Base-by-base conservation (phyloP, 2,797 vertebrate species). In the Diplodus puntazzo region DNA sequence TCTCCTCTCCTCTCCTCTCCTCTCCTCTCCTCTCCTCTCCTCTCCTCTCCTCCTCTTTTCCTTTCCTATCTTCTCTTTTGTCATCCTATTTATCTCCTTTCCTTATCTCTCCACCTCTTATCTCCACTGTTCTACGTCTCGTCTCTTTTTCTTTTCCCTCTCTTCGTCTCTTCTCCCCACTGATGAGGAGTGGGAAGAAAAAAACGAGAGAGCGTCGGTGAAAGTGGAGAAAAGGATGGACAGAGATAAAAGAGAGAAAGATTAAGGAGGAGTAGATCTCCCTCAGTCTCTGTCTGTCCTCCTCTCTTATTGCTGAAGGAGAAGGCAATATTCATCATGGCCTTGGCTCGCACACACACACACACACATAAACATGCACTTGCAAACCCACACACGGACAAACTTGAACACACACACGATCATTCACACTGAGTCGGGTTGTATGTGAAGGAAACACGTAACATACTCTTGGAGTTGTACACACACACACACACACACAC, bases 261-360 rank as follows among this genome's bases (percentile, higher is more conserved):
- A 80, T 80, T 60, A 81, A 86, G 77, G 69, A 84, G 77, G 69
- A 78, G 62, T 73, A 64, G 64, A 75, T 83, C 46, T 54, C 77
- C 79, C 75, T 84, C 63, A n/a, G 72, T 80, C 76, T 82, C 54
- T 66, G 76, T 83, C 85, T 82, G 75, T 87, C 72, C 86, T 79
- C 78, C 81, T 67, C 80, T 73, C 8, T 45, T 76, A 54, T 79
- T 68, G 77, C 82, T 86, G 67, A 75, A 87, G 81, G 76, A 79
- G 67, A 86, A 77, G 69, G 49, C 67, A 52, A 83, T 64, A 90
- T 89, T 79, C 66, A 82, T 89, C 83, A 75, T 53, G 79, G 85
- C 83, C 85, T 84, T 74, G 73, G 59, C 69, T 80, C 68, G 43
- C 49, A 16, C 62, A 49, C 52, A 11, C 65, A 39, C 52, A 30